These are phyloP conservation scores for Rhorus exstirpatorius DNA, from an alignment of 2,888 invertebrate species.

Conservation along the genomic window DNA sequence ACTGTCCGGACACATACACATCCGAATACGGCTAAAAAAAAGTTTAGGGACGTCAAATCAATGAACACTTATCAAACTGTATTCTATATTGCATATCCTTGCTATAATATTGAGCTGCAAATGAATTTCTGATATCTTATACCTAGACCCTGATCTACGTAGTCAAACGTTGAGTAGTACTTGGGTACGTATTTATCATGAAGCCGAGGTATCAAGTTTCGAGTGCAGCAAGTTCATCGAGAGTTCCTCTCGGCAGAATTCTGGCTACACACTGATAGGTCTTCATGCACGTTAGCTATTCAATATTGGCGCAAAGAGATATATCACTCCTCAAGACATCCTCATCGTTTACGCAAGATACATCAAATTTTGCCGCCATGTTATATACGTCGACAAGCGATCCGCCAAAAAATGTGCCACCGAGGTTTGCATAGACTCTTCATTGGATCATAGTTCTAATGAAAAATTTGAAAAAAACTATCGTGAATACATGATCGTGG, in stretches of 20 bases:
- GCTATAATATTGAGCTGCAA: background rate
- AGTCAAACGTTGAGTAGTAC: background rate
- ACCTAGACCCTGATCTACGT: constrained; percentile 6
- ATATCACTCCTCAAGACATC: background rate
- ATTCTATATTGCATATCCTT: no score
- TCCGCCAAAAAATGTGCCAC: background rate
- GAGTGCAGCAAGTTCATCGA: constrained; percentile 23
- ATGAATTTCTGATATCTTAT: background rate
- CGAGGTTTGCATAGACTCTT: background rate
- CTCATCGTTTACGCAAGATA: background rate
- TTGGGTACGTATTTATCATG: constrained; percentile 21
- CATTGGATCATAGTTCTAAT: background rate
- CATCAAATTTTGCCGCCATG: background rate
- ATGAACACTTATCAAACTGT: no score
- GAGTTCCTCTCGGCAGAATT: constrained; percentile 21
- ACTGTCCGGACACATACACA: no score
- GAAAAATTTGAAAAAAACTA: background rate
- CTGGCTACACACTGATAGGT: constrained; percentile 21
- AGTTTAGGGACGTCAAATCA: no score
- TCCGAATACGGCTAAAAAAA: no score
- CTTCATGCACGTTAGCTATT: constrained; percentile 20
- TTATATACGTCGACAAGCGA: background rate
- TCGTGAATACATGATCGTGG: background rate
- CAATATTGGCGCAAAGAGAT: constrained; percentile 8
- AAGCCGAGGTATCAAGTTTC: background rate